Base-by-base conservation (phyloP, 2,888 invertebrate genomes). In the Eristalis pertinax region DNA sequence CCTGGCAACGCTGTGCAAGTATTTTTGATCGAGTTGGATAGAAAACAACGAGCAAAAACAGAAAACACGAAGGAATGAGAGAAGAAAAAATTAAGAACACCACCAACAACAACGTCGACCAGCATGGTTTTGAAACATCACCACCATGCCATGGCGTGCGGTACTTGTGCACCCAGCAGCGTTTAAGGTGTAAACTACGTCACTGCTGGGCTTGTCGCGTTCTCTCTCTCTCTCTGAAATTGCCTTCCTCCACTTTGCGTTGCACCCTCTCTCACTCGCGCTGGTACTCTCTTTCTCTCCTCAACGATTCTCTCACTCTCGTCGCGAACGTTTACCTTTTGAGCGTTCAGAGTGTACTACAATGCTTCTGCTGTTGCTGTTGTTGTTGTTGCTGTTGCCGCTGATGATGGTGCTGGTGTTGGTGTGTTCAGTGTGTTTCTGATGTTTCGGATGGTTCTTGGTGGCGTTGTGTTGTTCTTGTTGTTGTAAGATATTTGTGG, bases 131-230 rank as follows among this genome's bases (percentile, higher is more conserved):
- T 65, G 32, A 63, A 75, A 69, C 38, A 62, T 22, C 62, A 75
- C 56, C 62, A 81, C 35, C 58, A 68, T 50, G 29, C 68, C 72
- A 26, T 26, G 26, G 2, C 26, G 72, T 73, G 78, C 65, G 74
- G 74, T 86, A 70, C 83, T 79, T 58, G 67, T 75, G 79, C 75
- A 75, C 83, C 83, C 83, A 79, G 56, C 32, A 15, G 83, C 67
- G 83, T 75, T 79, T 65, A 83, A 82, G 83, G 83, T 86, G 86
- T 79, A 79, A 70, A 72, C 41, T 67, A 86, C 79, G 78, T 87
- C 81, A 86, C 62, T 81, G 29, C 8, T 77, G 70, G 69, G 35
- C 65, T 84, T 35, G n/a, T 24, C 41, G 22, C 29, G 29, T 43
- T 41, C 19, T 26, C 63, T 75, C 60, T 41, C 19, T 26, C 63